phyloP scores from a whole-genome alignment of 2,797 vertebrate genomes.

The Perdix hodgsoniae region DNA sequence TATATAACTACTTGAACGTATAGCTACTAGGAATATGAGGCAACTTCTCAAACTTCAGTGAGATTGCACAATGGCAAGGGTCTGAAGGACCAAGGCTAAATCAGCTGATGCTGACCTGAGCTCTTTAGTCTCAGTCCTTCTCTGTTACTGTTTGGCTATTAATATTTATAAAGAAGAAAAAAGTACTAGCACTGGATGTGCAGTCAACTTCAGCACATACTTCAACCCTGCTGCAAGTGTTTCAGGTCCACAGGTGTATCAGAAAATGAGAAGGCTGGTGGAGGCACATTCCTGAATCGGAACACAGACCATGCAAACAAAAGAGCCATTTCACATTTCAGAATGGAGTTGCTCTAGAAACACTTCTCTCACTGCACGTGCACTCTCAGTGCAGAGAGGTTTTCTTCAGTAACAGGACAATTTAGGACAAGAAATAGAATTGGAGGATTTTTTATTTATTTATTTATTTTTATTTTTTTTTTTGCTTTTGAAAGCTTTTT shows the following conservation, averaged over 20 bases:
- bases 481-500: background rate
- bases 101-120: background rate
- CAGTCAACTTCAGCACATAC: background rate
- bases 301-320: rapidly evolving
- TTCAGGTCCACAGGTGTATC: rapidly evolving
- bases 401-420: background rate
- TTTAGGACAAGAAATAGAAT: background rate
- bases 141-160: background rate
- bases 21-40: background rate
- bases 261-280: background rate
- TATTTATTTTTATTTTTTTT: no score
- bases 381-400: background rate
- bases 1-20: background rate
- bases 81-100: background rate
- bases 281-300: background rate
- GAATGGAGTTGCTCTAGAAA: background rate
- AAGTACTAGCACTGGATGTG: background rate
- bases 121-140: background rate
- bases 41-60: background rate
- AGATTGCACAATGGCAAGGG: background rate
- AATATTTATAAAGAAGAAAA: background rate
- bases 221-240: background rate
- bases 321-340: rapidly evolving
- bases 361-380: background rate
- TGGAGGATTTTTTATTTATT: background rate